Conservation (phyloP, 1,140 invertebrate species). For the Listronotus bonariensis region DNA sequence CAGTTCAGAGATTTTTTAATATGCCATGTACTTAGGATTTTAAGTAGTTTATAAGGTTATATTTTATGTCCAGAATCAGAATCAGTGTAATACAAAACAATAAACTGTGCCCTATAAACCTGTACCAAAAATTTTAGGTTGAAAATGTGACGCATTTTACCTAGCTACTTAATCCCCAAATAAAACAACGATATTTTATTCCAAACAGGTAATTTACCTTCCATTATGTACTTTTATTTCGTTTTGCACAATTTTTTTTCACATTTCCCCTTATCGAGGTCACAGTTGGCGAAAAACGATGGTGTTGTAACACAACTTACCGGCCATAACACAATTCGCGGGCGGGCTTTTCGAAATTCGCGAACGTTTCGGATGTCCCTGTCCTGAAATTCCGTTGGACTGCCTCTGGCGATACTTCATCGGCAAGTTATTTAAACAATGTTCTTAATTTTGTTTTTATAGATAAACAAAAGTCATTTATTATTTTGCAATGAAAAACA, state of each 20-base stretch:
- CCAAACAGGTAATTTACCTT: conserved; percentile 50
- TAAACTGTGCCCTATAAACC: not conserved
- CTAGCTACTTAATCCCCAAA: not conserved
- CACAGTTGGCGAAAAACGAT: conserved; percentile 49
- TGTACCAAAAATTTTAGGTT: not conserved
- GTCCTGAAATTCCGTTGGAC: conserved; percentile 43
- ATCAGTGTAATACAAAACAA: not conserved
- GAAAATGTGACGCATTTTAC: not conserved
- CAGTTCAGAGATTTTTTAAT: too few relatives aligned
- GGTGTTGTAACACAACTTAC: conserved; percentile 51
- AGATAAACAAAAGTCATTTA: not conserved
- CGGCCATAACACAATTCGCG: conserved; percentile 53
- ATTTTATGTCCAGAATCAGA: too few relatives aligned
- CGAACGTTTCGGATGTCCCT: conserved; percentile 47
- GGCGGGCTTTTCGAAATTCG: conserved; percentile 49
- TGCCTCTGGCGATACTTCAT: conserved; percentile 37
- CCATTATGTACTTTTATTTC: conserved; percentile 48
- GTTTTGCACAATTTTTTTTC: conserved; percentile 45
- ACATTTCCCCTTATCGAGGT: conserved; percentile 53
- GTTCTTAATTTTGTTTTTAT: conserved; percentile 3
- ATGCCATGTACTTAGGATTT: too few relatives aligned
- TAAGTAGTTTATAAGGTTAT: too few relatives aligned
- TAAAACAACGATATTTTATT: conserved; percentile 1
- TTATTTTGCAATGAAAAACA: conserved; percentile 20
- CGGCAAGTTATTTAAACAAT: conserved; percentile 18